These are phyloP conservation scores for Podotricha telesiphe DNA, from an alignment of 2,888 invertebrate species.

Conservation along the genomic window DNA sequence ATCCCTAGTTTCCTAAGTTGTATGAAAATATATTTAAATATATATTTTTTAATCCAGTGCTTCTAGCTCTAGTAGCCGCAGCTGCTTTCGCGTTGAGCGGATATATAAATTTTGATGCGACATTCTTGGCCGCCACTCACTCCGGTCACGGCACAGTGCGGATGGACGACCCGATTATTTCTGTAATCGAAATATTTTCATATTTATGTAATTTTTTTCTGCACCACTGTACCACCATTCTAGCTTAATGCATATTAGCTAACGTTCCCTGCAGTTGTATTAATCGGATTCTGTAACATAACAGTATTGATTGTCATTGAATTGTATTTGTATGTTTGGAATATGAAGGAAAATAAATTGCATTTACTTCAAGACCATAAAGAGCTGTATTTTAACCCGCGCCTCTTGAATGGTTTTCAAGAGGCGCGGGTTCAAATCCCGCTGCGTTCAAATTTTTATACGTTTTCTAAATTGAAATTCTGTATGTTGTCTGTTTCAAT, in stretches of 20 bases:
- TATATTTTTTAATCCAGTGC: conserved; percentile 8
- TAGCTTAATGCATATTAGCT: not conserved
- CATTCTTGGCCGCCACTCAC: conserved; percentile 65
- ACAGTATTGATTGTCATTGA: not conserved
- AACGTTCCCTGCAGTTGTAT: not conserved
- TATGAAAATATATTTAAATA: not conserved
- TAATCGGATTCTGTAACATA: too few species aligned
- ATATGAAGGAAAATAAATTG: too few species aligned
- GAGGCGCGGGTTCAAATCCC: too few species aligned
- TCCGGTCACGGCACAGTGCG: conserved; percentile 55
- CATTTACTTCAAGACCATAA: too few species aligned
- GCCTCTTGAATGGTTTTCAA: too few species aligned
- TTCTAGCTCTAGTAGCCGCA: conserved; percentile 30
- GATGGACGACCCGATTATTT: conserved; percentile 62
- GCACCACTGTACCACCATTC: not conserved
- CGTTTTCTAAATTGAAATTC: too few species aligned
- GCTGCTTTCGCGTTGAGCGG: conserved; percentile 50
- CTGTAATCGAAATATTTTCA: conserved; percentile 46
- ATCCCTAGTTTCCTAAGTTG: not conserved
- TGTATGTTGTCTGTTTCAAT: too few species aligned
- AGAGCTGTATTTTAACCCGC: too few species aligned
- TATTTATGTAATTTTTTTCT: conserved; percentile 18
- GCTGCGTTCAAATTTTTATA: too few species aligned
- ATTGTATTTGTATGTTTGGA: too few species aligned
- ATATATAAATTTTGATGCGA: conserved; percentile 63